These are phyloP conservation scores for Hippocampus mohnikei DNA, from an alignment of 2,113 vertebrate species.

Conservation along the genomic window DNA sequence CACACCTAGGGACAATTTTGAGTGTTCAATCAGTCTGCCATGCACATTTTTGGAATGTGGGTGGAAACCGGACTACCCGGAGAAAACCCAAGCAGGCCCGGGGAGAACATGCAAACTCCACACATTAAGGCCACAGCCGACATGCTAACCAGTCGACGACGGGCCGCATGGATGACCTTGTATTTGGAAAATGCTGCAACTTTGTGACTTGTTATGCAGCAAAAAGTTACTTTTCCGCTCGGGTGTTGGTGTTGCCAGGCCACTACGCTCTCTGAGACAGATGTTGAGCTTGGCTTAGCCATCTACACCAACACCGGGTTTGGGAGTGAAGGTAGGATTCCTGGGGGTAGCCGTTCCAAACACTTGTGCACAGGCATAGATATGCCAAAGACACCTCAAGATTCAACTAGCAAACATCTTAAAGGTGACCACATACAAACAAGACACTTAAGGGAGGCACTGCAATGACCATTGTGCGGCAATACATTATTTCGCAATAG, in stretches of 20 bases:
- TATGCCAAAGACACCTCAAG: conserved; percentile 4
- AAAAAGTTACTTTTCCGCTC: conserved; percentile 20
- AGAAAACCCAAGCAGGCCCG: too few relatives aligned
- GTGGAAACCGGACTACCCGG: too few relatives aligned
- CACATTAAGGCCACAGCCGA: too few relatives aligned
- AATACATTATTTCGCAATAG: not conserved
- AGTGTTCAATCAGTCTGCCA: too few relatives aligned
- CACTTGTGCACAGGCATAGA: conserved; percentile 10
- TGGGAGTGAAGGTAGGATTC: not conserved
- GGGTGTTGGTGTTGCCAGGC: conserved; percentile 23
- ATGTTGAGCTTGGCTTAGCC: conserved; percentile 47
- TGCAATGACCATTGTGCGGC: not conserved
- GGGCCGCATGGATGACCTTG: not conserved
- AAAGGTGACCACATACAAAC: not conserved
- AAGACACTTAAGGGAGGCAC: conserved; percentile 10
- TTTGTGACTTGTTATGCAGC: conserved; percentile 18
- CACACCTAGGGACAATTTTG: too few relatives aligned
- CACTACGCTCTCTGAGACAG: conserved; percentile 55
- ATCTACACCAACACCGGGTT: conserved; percentile 55
- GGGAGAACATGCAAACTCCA: too few relatives aligned
- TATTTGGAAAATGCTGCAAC: not conserved
- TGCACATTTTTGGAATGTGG: too few relatives aligned
- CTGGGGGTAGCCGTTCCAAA: conserved; percentile 2
- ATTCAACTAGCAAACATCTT: conserved; percentile 5
- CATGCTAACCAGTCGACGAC: too few relatives aligned